Evolutionary conservation across 2,888 invertebrate species (phyloP).

Genomic region (Eilema griseolum): DNA sequence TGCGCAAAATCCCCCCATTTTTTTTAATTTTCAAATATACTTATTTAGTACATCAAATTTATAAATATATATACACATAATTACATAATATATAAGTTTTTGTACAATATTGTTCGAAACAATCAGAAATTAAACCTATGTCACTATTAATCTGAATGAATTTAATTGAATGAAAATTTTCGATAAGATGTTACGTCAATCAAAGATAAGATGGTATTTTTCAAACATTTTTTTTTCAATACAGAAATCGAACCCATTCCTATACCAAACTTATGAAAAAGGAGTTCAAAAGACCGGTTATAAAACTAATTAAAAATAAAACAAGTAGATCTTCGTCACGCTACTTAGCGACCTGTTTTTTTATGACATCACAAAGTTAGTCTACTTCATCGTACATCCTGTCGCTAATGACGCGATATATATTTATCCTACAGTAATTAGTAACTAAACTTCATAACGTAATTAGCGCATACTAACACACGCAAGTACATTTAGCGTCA

Average conservation of each 20-base stretch:
- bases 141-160: too few relatives aligned
- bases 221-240: not conserved
- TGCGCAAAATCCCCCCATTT: too few relatives aligned
- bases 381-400: not conserved
- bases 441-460: not conserved
- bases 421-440: not conserved
- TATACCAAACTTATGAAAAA: not conserved
- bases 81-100: too few relatives aligned
- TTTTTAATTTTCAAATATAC: too few relatives aligned
- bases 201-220: too few relatives aligned
- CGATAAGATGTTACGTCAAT: too few relatives aligned
- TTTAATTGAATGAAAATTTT: too few relatives aligned
- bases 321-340: not conserved
- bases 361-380: not conserved
- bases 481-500: not conserved
- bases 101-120: too few relatives aligned
- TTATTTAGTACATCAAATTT: too few relatives aligned
- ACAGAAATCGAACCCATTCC: not conserved
- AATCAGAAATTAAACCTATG: too few relatives aligned
- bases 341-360: not conserved
- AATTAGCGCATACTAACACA: not conserved
- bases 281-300: not conserved
- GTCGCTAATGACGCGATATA: conserved; percentile 7
- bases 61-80: too few relatives aligned
- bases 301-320: conserved; percentile 1